These are phyloP conservation scores for Magallana angulata DNA, from an alignment of 1,140 invertebrate species.

Conservation along the genomic window DNA sequence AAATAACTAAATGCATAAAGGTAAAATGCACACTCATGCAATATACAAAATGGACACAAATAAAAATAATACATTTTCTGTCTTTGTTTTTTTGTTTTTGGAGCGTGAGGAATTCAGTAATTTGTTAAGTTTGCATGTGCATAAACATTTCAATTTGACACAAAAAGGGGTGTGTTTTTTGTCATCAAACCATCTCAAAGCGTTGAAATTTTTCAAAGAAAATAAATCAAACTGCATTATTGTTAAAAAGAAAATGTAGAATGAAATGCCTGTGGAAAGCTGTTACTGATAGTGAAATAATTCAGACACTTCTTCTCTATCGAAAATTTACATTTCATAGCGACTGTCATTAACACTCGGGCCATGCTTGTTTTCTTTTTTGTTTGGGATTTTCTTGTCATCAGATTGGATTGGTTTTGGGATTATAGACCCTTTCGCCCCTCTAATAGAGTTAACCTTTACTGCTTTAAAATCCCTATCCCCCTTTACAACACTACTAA, in stretches of 20 bases:
- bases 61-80: background rate
- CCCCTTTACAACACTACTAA: background rate
- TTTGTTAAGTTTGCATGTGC: background rate
- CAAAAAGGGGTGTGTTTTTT: background rate
- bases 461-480: background rate
- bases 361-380: background rate
- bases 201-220: background rate
- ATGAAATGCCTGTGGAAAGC: background rate
- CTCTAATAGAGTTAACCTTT: background rate
- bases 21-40: background rate
- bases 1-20: background rate
- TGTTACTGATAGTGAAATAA: background rate
- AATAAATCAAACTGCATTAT: too few species aligned
- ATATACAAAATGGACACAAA: background rate
- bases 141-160: background rate
- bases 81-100: background rate
- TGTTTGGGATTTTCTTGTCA: background rate
- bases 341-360: background rate
- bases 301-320: background rate
- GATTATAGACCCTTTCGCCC: background rate
- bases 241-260: too few species aligned
- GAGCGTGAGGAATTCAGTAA: background rate
- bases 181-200: background rate
- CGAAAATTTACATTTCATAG: background rate
- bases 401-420: background rate